A percentile compares a stretch with the other conserved stretches of the same genome.
phyloP scores from a whole-genome alignment of 2,113 vertebrate genomes.

The Lophius piscatorius region DNA sequence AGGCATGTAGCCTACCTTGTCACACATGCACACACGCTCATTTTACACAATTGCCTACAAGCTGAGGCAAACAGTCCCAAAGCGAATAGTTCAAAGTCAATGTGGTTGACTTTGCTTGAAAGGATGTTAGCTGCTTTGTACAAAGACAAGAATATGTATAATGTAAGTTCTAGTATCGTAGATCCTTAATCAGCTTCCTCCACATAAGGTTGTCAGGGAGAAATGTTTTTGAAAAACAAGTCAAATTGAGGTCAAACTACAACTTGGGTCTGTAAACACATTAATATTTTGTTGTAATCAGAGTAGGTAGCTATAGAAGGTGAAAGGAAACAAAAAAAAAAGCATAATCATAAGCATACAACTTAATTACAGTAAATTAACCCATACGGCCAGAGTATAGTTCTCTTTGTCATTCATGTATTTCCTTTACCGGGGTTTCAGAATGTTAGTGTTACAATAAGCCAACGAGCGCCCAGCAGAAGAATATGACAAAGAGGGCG shows the following conservation, averaged over 20 bases:
- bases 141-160: neutral
- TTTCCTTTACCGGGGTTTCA: no score
- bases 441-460: no score
- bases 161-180: neutral
- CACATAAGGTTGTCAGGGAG: conserved; percentile 13
- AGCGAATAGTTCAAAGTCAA: conserved; percentile 26
- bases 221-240: neutral
- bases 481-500: no score
- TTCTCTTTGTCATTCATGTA: no score
- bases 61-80: neutral
- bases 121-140: conserved; percentile 10
- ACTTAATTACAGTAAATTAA: no score
- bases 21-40: conserved; percentile 1
- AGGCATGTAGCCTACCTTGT: conserved; percentile 25
- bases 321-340: neutral
- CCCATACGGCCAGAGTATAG: no score
- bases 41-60: neutral
- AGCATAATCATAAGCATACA: no score
- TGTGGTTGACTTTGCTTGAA: conserved; percentile 10
- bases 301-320: neutral
- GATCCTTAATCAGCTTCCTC: neutral
- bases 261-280: conserved; percentile 2
- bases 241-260: neutral
- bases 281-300: neutral
- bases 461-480: no score